Percentiles rank a stretch among this genome's conserved stretches.
Evolutionary conservation across 2,797 vertebrate genomes (phyloP).

Genomic region (Gallinago stenura): DNA sequence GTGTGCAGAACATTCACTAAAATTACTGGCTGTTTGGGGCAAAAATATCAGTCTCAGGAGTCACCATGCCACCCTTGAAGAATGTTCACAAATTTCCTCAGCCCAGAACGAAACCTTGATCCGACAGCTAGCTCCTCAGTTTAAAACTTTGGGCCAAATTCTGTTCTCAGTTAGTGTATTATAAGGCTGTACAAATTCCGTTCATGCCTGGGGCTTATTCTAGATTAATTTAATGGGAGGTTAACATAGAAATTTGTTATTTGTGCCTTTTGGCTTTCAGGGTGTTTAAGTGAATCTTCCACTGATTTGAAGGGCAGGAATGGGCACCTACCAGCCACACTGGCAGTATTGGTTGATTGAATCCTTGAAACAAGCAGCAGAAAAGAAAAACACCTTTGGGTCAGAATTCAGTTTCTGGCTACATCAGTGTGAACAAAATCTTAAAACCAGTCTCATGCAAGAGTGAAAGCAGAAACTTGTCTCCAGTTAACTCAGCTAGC

Average conservation of each 20-base stretch:
- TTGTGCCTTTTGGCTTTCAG: not conserved
- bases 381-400: not conserved
- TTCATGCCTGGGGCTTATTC: not conserved
- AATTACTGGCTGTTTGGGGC: not conserved
- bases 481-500: not conserved
- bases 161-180: not conserved
- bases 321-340: not conserved
- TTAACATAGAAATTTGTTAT: not conserved
- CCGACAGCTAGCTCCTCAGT: not conserved
- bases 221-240: not conserved
- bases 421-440: not conserved
- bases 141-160: not conserved
- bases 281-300: not conserved
- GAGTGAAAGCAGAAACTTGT: not conserved
- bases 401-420: not conserved
- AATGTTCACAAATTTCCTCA: not conserved
- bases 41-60: not conserved
- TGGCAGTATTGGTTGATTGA: rapidly evolving
- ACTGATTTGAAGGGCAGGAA: not conserved
- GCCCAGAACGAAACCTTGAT: not conserved
- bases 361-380: not conserved
- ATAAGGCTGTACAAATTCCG: not conserved
- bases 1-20: not conserved
- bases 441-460: not conserved
- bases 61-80: not conserved